A percentile compares a stretch with the other conserved stretches of the same genome.
Conservation (phyloP, 2,888 invertebrate species). For the Euplagia quadripunctaria region DNA sequence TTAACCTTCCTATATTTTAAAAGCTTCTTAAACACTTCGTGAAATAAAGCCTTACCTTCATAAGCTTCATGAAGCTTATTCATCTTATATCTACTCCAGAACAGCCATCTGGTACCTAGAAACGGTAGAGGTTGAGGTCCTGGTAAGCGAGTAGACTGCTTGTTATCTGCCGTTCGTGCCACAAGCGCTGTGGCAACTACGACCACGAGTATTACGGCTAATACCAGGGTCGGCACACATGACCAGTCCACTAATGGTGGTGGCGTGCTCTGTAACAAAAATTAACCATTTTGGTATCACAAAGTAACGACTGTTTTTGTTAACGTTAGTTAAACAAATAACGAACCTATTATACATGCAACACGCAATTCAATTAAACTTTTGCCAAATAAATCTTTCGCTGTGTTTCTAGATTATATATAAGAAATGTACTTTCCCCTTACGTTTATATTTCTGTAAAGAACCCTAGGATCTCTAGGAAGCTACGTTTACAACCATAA, state of each 20-base stretch:
- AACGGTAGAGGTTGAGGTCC: conserved; percentile 92
- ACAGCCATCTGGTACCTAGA: conserved; percentile 94
- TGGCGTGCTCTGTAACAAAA: conserved; percentile 66
- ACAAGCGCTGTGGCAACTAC: conserved; percentile 69
- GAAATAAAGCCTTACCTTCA: conserved; percentile 85
- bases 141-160: conserved; percentile 85
- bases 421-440: not conserved
- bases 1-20: not conserved
- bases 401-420: not conserved
- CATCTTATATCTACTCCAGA: conserved; percentile 90
- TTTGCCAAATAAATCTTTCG: not conserved
- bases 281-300: not conserved
- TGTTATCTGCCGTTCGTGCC: conserved; percentile 64
- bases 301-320: not conserved
- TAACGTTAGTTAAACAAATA: not conserved
- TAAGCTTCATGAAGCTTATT: conserved; percentile 93
- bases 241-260: conserved; percentile 81
- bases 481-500: not conserved
- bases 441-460: not conserved
- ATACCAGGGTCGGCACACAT: conserved; percentile 76
- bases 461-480: not conserved
- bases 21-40: not conserved
- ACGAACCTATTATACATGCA: not conserved
- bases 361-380: not conserved
- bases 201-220: conserved; percentile 68